Evolutionary conservation across 2,888 invertebrate genomes (phyloP), one percentile per base, ranked within the genome.

Genomic region (Peribatodes rhomboidaria): DNA sequence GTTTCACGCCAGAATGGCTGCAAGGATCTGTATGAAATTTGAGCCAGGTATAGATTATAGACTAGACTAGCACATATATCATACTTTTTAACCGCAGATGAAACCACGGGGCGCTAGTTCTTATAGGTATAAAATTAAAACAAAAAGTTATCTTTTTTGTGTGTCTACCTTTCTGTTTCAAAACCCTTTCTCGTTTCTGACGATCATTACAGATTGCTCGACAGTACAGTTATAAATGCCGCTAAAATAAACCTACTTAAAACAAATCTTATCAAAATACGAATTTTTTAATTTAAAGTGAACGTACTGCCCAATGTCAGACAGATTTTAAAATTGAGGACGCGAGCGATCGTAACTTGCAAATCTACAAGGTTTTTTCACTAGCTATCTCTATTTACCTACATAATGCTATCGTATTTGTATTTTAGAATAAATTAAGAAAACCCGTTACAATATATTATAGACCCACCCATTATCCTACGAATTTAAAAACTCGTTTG

Each of bases 231-330:
- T 50, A 50, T 13, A 50, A 20, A 35, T 1, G 9, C 20, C 8
- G 35, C 13, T 13, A 13, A 33, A 14, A 11, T 31, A 49, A n/a
- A 0, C 10, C 8, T 10, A n/a, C n/a, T n/a, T n/a, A n/a, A n/a
- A 16, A 16, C 13, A 31, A 27, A 6, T 27, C n/a, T 49, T 14
- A 31, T 49, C 9, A 41, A 49, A 55, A 41, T 41, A 41, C 14
- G 49, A 49, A 61, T 39, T 18, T 39, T 47, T 33, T 39, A 18
- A 7, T 39, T 41, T 41, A 37, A 53, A 58, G 63, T 58, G 63
- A 64, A 64, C 13, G 58, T 54, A 35, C 16, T 14, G 16, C 2
- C 54, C 61, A 61, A 67, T 61, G 46, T 42, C 57, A 37, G 47
- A 35, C 18, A 35, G n/a, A 39, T 31, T 39, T 47, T 14, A 53